These are phyloP conservation scores for Lasioglossum marginatum DNA, from an alignment of 2,888 invertebrate species.

Conservation along the genomic window DNA sequence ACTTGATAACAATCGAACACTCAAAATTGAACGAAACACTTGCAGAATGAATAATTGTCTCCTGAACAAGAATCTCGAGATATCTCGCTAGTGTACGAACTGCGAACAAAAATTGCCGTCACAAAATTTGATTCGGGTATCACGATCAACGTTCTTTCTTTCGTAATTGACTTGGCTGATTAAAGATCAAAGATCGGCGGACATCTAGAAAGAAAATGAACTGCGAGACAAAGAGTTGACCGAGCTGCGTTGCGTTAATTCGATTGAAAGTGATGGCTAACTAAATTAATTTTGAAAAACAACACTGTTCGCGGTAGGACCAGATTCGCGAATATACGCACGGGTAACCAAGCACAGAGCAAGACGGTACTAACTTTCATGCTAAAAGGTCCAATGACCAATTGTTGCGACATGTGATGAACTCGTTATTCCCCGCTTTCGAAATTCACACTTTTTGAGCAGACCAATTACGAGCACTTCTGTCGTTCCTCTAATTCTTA, in stretches of 20 bases:
- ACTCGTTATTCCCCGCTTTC: slow-evolving; percentile 65
- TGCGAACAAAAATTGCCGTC: too few relatives aligned
- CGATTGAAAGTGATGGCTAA: background rate
- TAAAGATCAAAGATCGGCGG: background rate
- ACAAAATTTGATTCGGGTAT: background rate
- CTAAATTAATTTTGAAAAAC: background rate
- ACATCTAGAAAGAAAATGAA: background rate
- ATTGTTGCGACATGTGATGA: slow-evolving; percentile 32
- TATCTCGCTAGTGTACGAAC: too few relatives aligned
- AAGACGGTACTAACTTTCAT: slow-evolving; percentile 24
- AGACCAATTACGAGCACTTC: slow-evolving; percentile 41
- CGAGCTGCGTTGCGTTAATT: background rate
- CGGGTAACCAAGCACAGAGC: slow-evolving; percentile 14
- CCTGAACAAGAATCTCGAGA: background rate
- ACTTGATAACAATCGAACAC: background rate
- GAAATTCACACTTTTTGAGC: slow-evolving; percentile 76
- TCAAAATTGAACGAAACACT: background rate
- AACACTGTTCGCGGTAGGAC: background rate
- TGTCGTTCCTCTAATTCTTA: background rate
- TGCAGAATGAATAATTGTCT: background rate
- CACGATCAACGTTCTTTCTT: background rate
- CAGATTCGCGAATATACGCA: background rate
- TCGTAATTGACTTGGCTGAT: background rate
- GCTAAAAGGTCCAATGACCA: slow-evolving; percentile 35
- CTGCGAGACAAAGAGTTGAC: too few relatives aligned